Evolutionary conservation across 2,888 invertebrate species (phyloP).

Genomic region (Archaeoteleia sp.): DNA sequence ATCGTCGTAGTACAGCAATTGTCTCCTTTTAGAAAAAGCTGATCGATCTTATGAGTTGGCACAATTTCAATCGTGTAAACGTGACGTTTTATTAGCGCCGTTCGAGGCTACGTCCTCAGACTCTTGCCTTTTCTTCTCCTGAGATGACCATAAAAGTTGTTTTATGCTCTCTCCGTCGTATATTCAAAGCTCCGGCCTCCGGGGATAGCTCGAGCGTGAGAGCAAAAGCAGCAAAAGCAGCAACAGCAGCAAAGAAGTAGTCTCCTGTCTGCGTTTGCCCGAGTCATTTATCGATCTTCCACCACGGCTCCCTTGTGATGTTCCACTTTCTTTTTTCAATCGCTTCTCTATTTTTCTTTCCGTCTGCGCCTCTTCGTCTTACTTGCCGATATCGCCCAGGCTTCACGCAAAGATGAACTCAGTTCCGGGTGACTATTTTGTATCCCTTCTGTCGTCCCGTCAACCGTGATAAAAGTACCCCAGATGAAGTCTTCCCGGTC

Average conservation of each 20-base stretch:
- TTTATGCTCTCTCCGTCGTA: constrained; percentile 44
- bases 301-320: constrained; percentile 27
- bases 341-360: constrained; percentile 18
- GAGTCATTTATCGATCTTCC: constrained; percentile 60
- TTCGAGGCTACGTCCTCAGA: no score
- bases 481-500: no score
- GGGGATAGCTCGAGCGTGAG: constrained; percentile 31
- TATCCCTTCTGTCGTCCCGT: no score
- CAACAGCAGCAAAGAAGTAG: constrained; percentile 40
- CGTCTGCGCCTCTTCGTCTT: not conserved
- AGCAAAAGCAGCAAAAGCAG: constrained; percentile 30
- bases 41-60: no score
- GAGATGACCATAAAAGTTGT: constrained; percentile 54
- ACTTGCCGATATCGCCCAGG: constrained; percentile 7
- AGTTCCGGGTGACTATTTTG: not conserved
- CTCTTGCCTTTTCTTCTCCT: constrained; percentile 12
- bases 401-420: not conserved
- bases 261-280: constrained; percentile 57
- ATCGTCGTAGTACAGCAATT: no score
- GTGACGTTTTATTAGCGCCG: no score
- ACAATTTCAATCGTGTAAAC: no score
- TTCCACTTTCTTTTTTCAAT: constrained; percentile 34
- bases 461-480: no score
- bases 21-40: no score
- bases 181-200: constrained; percentile 51